A percentile compares a stretch with the other conserved stretches of the same genome.
Evolutionary conservation across 2,888 invertebrate genomes (phyloP).

Genomic region (Parnassius smintheus): DNA sequence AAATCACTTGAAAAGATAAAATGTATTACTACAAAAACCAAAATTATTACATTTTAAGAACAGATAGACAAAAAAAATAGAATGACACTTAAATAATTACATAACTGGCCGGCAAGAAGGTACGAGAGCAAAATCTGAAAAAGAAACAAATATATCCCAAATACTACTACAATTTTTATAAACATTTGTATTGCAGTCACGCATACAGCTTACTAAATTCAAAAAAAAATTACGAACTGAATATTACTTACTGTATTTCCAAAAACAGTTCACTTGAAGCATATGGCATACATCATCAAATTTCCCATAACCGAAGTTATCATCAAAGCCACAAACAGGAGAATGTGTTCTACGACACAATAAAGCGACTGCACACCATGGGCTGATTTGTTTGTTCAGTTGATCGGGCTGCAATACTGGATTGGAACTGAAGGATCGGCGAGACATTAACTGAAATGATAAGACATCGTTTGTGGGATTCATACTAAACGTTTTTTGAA

Average conservation of each 20-base stretch:
- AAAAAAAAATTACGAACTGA: not conserved
- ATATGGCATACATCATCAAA: slow-evolving; percentile 65
- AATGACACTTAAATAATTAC: slow-evolving; percentile 15
- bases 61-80: too few relatives aligned
- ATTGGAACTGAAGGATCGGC: slow-evolving; percentile 39
- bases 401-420: slow-evolving; percentile 29
- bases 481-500: too few relatives aligned
- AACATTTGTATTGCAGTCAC: too few relatives aligned
- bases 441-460: slow-evolving; percentile 44
- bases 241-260: slow-evolving; percentile 56
- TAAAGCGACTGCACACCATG: slow-evolving; percentile 56
- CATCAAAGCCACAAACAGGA: slow-evolving; percentile 59
- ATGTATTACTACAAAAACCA: slow-evolving; percentile 2
- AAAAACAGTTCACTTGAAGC: slow-evolving; percentile 63
- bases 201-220: too few relatives aligned
- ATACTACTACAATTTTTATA: too few relatives aligned
- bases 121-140: slow-evolving; percentile 59
- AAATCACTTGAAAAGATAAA: slow-evolving; percentile 5
- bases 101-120: slow-evolving; percentile 43
- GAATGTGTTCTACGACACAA: slow-evolving; percentile 44
- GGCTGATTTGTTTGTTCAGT: slow-evolving; percentile 35
- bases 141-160: slow-evolving; percentile 22
- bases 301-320: slow-evolving; percentile 55
- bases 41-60: slow-evolving; percentile 4
- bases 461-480: slow-evolving; percentile 28